phyloP scores from a whole-genome alignment of 2,888 invertebrate genomes.

The Tortricodes alternella region DNA sequence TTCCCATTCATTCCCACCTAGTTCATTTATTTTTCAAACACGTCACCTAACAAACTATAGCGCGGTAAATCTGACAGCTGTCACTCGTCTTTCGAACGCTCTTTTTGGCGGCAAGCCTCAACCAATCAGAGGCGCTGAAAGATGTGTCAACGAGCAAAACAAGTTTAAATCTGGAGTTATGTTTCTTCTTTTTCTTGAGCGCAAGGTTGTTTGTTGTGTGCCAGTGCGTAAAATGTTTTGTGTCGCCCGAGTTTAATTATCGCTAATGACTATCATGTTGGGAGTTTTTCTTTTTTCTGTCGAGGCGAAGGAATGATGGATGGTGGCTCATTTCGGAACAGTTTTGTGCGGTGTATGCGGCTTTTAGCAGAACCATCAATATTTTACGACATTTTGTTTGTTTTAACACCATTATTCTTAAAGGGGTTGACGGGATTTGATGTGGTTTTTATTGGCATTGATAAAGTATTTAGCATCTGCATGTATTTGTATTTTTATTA shows the following conservation, averaged over 20 bases:
- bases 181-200: constrained; percentile 1
- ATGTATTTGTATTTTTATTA: too few relatives aligned
- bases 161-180: constrained; percentile 19
- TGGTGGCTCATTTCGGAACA: constrained; percentile 36
- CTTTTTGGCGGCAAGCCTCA: constrained; percentile 59
- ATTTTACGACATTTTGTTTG: constrained; percentile 19
- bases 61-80: constrained; percentile 66
- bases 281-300: constrained; percentile 41
- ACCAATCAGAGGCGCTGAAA: constrained; percentile 73
- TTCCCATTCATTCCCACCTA: constrained; percentile 30
- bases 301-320: constrained; percentile 48
- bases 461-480: too few relatives aligned
- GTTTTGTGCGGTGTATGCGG: constrained; percentile 20
- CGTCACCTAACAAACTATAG: constrained; percentile 64
- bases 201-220: constrained; percentile 34
- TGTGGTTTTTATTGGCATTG: constrained; percentile 4
- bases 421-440: constrained; percentile 7
- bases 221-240: constrained; percentile 34
- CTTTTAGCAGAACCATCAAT: constrained; percentile 28
- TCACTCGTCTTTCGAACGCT: constrained; percentile 58
- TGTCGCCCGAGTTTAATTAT: constrained; percentile 51
- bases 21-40: constrained; percentile 54
- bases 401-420: neutral
- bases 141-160: constrained; percentile 53
- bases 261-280: constrained; percentile 56